Percentiles rank a stretch among this genome's conserved stretches.
Evolutionary conservation across 2,888 invertebrate species (phyloP).

Genomic region (Plagodis pulveraria): DNA sequence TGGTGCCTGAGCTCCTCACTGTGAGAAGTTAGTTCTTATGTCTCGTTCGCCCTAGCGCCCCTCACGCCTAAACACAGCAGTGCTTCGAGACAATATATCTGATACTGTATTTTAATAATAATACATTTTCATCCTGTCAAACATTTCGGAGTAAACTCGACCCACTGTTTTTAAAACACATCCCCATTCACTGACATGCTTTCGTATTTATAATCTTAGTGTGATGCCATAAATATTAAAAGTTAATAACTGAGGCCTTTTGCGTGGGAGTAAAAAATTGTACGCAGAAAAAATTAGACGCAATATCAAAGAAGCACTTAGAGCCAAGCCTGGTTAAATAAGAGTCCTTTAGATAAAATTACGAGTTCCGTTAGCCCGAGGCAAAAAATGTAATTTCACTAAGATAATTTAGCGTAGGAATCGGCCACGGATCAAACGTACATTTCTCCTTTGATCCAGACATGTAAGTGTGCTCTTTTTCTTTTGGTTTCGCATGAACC

Average conservation of each 20-base stretch:
- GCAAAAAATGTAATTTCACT: slow-evolving; percentile 28
- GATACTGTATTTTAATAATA: no score
- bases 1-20: no score
- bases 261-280: slow-evolving; percentile 14
- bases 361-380: slow-evolving; percentile 22
- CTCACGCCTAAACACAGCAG: no score
- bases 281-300: slow-evolving; percentile 27
- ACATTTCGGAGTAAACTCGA: no score
- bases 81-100: no score
- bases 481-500: slow-evolving; percentile 9
- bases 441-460: slow-evolving; percentile 24
- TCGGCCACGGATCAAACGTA: slow-evolving; percentile 24
- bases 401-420: slow-evolving; percentile 22
- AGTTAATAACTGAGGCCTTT: neutral
- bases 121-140: no score
- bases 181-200: no score
- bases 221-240: no score
- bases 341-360: slow-evolving; percentile 29
- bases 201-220: no score
- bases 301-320: slow-evolving; percentile 34
- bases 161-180: no score
- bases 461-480: slow-evolving; percentile 9
- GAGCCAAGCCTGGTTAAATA: slow-evolving; percentile 19
- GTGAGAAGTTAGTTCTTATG: no score
- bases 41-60: no score